Evolutionary conservation across 2,797 vertebrate genomes (phyloP).

Genomic region (Gymnoscopelus braueri): DNA sequence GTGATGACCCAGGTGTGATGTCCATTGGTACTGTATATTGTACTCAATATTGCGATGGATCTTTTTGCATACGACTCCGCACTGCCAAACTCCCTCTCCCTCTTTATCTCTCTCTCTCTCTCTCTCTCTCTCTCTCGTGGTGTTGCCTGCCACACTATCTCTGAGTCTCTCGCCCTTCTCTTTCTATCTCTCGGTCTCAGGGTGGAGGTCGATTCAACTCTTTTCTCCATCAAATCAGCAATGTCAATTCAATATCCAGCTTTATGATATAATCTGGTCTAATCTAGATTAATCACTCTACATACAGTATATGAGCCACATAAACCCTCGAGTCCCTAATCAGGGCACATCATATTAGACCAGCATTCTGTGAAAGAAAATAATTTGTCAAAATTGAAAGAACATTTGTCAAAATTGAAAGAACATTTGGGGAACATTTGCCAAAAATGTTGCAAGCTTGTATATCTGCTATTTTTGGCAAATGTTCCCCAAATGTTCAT

Average conservation of each 20-base stretch:
- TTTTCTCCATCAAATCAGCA: constrained; percentile 36
- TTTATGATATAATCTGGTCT: no score
- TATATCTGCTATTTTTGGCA: no score
- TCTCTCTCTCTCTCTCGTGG: constrained; percentile 66
- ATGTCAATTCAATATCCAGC: neutral
- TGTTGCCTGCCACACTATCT: constrained; percentile 71
- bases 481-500: no score
- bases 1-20: constrained; percentile 67
- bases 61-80: constrained; percentile 73
- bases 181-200: constrained; percentile 42
- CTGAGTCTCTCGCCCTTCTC: constrained; percentile 43
- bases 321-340: no score
- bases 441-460: no score
- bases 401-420: no score
- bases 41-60: constrained; percentile 65
- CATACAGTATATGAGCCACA: no score
- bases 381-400: no score
- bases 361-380: no score
- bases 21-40: constrained; percentile 53
- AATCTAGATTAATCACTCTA: no score
- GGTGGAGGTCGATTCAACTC: constrained; percentile 60
- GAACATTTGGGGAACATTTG: no score
- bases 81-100: constrained; percentile 80
- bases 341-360: no score
- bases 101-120: constrained; percentile 60